phyloP scores from a whole-genome alignment of 2,888 invertebrate genomes.

The Temnothorax unifasciatus region DNA sequence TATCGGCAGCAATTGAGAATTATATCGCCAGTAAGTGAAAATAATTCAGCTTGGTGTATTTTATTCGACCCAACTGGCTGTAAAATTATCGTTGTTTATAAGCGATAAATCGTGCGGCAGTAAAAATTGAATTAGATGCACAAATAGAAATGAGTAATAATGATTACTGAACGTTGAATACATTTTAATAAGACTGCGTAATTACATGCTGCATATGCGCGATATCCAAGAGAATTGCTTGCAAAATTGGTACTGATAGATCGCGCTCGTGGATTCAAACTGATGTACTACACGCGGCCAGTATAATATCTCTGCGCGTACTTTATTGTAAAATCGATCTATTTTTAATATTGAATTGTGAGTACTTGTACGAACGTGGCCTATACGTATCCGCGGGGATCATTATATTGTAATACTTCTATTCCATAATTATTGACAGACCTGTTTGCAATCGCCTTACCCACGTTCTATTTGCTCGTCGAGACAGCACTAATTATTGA shows the following conservation, averaged over 20 bases:
- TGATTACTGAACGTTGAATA: background rate
- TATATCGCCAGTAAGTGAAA: too few species aligned
- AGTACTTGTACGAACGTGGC: background rate
- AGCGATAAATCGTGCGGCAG: background rate
- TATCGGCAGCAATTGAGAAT: too few species aligned
- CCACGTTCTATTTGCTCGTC: slow-evolving; percentile 12
- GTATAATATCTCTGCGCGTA: slow-evolving; percentile 21
- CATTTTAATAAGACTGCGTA: slow-evolving; percentile 12
- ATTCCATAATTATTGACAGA: background rate
- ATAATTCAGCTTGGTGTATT: too few species aligned
- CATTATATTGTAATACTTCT: slow-evolving; percentile 14
- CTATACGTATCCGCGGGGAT: background rate
- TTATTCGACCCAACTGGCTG: too few species aligned
- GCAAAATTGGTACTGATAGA: slow-evolving; percentile 50
- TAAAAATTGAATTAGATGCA: background rate
- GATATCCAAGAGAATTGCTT: slow-evolving; percentile 25
- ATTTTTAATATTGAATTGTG: slow-evolving; percentile 13
- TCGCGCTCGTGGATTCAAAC: slow-evolving; percentile 30
- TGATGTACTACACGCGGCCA: slow-evolving; percentile 29
- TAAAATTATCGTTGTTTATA: background rate
- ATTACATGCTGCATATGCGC: background rate
- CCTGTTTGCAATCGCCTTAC: background rate
- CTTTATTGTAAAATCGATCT: slow-evolving; percentile 63
- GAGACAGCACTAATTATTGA: slow-evolving; percentile 35
- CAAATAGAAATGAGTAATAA: slow-evolving; percentile 33